Evolutionary conservation across 1,140 invertebrate genomes (phyloP).

Genomic region (Scylla paramamosain): DNA sequence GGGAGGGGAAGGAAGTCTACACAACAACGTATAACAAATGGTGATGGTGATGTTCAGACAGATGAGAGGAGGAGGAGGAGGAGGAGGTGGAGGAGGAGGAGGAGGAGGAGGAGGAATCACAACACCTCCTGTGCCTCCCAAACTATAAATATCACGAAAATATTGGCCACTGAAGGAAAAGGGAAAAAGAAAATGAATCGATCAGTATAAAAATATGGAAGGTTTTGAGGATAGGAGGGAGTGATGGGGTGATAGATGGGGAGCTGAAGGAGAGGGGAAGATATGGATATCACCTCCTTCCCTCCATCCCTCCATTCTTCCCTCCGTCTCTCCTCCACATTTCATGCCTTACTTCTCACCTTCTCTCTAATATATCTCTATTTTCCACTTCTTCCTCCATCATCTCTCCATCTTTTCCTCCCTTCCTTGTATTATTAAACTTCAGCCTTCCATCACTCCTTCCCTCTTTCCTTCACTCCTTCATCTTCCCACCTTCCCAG

Average conservation of each 20-base stretch:
- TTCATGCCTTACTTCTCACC: no score
- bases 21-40: background rate
- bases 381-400: no score
- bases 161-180: background rate
- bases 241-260: background rate
- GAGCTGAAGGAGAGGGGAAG: background rate
- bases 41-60: background rate
- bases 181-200: background rate
- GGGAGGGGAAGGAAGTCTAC: background rate
- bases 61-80: constrained; percentile 17
- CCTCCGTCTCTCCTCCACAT: no score
- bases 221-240: background rate
- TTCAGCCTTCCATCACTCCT: background rate
- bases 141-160: background rate
- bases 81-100: constrained; percentile 7
- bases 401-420: background rate
- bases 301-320: background rate
- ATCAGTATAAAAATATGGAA: background rate
- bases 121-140: background rate
- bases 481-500: background rate
- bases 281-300: background rate
- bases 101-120: background rate
- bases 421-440: background rate
- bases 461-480: background rate
- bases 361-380: no score